Evolutionary conservation across 64 coral and sea anemone genomes (phyloP).

Genomic region (Actinia tenebrosa): DNA sequence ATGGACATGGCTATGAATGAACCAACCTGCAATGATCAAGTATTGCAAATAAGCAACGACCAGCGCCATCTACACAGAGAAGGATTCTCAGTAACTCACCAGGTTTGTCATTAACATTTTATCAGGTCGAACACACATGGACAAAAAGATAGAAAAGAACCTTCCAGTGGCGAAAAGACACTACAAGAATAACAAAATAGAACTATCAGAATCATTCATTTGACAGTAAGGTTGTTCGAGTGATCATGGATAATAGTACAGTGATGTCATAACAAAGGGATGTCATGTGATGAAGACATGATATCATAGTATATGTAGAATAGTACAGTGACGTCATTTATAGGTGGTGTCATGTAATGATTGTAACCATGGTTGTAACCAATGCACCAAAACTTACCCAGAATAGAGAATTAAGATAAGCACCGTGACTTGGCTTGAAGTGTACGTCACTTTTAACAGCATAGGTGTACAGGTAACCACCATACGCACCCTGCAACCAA

Average conservation of each 20-base stretch:
- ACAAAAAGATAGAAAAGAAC: conserved; percentile 85
- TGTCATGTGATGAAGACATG: neutral
- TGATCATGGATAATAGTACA: too few relatives aligned
- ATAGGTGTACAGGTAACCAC: conserved; percentile 68
- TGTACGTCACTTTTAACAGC: conserved; percentile 72
- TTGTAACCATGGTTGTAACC: too few relatives aligned
- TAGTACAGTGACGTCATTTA: neutral
- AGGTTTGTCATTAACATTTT: conserved; percentile 92
- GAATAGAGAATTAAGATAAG: conserved; percentile 67
- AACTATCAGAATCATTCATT: neutral
- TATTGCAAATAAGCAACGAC: too few relatives aligned
- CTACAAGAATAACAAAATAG: neutral
- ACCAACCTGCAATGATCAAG: conserved; percentile 51
- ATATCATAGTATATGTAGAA: neutral
- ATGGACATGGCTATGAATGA: conserved; percentile 85
- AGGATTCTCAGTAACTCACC: conserved; percentile 41
- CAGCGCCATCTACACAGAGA: too few relatives aligned
- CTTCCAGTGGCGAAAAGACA: conserved; percentile 80
- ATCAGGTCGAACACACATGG: conserved; percentile 85
- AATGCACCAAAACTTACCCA: conserved; percentile 36
- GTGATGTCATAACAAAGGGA: neutral
- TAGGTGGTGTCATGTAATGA: neutral
- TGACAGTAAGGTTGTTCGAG: neutral
- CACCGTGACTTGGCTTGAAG: conserved; percentile 46
- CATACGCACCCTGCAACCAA: conserved; percentile 49